Conservation (phyloP, 2,113 vertebrate genomes). For the Pithys albifrons region DNA sequence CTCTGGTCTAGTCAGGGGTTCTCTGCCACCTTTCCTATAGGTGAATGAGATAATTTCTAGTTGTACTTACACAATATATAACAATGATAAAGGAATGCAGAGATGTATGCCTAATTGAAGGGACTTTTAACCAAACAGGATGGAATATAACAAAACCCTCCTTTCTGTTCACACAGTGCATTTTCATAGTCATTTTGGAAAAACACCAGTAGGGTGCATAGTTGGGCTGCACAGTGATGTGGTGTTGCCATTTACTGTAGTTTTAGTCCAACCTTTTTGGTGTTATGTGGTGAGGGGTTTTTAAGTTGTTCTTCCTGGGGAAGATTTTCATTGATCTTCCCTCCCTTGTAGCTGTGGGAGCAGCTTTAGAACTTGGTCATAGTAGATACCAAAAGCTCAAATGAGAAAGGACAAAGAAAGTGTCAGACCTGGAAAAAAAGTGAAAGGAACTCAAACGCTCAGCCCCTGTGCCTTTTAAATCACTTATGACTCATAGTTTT, state of each 20-base stretch:
- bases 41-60: neutral
- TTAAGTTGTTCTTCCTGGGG: neutral
- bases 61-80: neutral
- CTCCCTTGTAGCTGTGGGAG: neutral
- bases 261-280: neutral
- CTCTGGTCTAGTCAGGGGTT: neutral
- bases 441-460: neutral
- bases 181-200: neutral
- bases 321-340: neutral
- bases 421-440: neutral
- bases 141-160: neutral
- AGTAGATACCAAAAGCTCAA: neutral
- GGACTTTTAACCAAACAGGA: neutral
- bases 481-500: conserved; percentile 12
- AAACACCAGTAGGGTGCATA: conserved; percentile 61
- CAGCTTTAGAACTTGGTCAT: neutral
- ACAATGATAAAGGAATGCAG: neutral
- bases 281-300: neutral
- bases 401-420: neutral
- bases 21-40: neutral
- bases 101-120: neutral
- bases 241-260: neutral
- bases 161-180: neutral
- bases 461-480: neutral
- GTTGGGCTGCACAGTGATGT: conserved; percentile 2